Base-by-base conservation (phyloP, 2,113 vertebrate genomes). In the Abramis brama region DNA sequence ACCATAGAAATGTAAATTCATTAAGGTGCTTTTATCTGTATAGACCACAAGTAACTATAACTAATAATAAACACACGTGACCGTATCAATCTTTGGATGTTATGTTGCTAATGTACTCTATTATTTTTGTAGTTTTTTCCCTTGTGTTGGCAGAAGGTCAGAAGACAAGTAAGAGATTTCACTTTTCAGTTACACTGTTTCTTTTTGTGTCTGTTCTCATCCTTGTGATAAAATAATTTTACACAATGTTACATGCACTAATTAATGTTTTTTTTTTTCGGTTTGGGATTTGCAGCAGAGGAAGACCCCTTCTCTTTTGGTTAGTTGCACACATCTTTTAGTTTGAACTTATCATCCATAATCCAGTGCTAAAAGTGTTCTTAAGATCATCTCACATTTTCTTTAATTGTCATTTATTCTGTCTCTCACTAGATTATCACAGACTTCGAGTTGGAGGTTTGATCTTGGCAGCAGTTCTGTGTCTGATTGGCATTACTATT, bases 401-500 rank as follows among this genome's bases (percentile, higher is more conserved):
- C 74, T 76, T 19, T 19, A 12, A 27, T 4, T 64, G 52, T 57
- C 39, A 68, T 3, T 87, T 52, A 86, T n/a, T 86, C 0, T 75
- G 30, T 60, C 11, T 81, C 17, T 27, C 6, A 86, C 75, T 71
- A 97, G 96, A 97, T 86, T 97, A 96, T 91, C 12, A 96, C 66
- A 92, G 91, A 30, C 96, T 97, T 79, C 94, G 94, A 71, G 91
- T 97, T 0, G 94, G 96, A 1, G 97, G 97, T 4, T 92, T 97
- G 90, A 94, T 96, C 75, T 91, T 95, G 4, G 96, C 97, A 0
- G 96, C 91, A 0, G 85, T 97, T 19, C 93, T 97, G 83, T 97
- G 96, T 84, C 93, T 96, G 52, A 85, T 96, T 1, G 97, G 97
- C 85, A 95, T 97, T 89, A 95, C 95, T 30, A 93, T 97, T 83